These are phyloP conservation scores for Heliothis subflexa DNA, from an alignment of 1,140 invertebrate species.

Conservation along the genomic window DNA sequence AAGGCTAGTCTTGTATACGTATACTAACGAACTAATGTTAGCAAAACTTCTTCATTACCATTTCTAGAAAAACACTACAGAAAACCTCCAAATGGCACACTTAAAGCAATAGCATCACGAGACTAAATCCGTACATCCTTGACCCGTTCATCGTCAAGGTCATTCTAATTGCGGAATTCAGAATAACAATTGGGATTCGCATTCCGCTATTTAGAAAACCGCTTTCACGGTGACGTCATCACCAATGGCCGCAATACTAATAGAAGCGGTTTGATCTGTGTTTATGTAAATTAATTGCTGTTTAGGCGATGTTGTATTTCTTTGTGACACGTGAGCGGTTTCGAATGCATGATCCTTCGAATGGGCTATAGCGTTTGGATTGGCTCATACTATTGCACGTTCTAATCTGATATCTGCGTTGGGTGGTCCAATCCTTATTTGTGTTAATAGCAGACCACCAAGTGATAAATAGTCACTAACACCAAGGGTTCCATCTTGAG, in stretches of 20 bases:
- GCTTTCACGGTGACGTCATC: conserved; percentile 22
- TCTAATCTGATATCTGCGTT: background rate
- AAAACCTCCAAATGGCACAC: background rate
- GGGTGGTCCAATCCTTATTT: too few relatives aligned
- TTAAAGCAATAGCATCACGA: conserved; percentile 9
- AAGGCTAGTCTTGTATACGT: too few relatives aligned
- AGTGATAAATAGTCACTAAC: too few relatives aligned
- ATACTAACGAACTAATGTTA: too few relatives aligned
- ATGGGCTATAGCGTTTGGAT: background rate
- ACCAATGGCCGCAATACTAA: background rate
- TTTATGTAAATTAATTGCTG: background rate
- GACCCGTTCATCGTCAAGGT: conserved; percentile 17
- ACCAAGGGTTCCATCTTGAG: too few relatives aligned
- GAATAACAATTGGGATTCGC: background rate
- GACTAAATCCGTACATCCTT: background rate
- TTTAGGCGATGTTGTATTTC: background rate
- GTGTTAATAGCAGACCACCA: too few relatives aligned
- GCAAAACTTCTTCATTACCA: too few relatives aligned
- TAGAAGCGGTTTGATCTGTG: background rate
- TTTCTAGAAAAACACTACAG: background rate
- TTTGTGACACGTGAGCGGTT: background rate
- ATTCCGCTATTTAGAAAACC: conserved; percentile 21
- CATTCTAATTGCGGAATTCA: conserved; percentile 13
- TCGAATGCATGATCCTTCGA: background rate
- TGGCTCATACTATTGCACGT: background rate